Percentiles rank a stretch among this genome's conserved stretches.
phyloP scores from a whole-genome alignment of 2,113 vertebrate genomes.

The Pitta sordida region DNA sequence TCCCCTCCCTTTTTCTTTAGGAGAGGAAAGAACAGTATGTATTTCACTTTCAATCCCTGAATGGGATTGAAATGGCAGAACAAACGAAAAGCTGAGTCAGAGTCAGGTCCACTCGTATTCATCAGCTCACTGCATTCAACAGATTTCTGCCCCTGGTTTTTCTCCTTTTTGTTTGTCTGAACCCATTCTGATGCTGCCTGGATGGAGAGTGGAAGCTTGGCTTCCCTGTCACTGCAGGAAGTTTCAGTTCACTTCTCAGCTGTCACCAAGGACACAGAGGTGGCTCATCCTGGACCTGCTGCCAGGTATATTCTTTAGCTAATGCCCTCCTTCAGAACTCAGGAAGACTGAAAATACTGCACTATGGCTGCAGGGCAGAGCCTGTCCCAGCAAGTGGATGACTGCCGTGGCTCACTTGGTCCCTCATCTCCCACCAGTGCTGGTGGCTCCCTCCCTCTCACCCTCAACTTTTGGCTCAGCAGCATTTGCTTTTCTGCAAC shows the following conservation, averaged over 20 bases:
- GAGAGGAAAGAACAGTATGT: not conserved
- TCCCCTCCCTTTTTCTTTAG: not conserved
- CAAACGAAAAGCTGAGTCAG: conserved; percentile 26
- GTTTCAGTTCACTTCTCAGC: not conserved
- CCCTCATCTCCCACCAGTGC: not conserved
- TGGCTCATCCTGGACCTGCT: not conserved
- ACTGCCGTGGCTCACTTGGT: not conserved
- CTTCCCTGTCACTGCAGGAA: not conserved
- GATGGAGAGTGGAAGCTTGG: rapidly evolving
- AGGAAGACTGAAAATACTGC: not conserved
- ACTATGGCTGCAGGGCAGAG: rapidly evolving
- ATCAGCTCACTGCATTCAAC: not conserved
- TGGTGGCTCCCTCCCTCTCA: not conserved
- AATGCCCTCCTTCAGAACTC: not conserved
- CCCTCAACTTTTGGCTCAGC: not conserved
- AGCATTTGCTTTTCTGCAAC: not conserved
- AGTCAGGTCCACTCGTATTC: not conserved
- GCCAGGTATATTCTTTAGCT: not conserved
- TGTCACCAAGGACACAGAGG: rapidly evolving
- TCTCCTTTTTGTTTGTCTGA: not conserved
- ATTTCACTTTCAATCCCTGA: not conserved
- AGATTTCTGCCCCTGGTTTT: not conserved
- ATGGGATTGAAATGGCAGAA: not conserved
- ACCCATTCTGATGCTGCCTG: rapidly evolving
- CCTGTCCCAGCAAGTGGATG: not conserved